phyloP scores from a whole-genome alignment of 2,797 vertebrate genomes.

The Erethizon dorsatum region DNA sequence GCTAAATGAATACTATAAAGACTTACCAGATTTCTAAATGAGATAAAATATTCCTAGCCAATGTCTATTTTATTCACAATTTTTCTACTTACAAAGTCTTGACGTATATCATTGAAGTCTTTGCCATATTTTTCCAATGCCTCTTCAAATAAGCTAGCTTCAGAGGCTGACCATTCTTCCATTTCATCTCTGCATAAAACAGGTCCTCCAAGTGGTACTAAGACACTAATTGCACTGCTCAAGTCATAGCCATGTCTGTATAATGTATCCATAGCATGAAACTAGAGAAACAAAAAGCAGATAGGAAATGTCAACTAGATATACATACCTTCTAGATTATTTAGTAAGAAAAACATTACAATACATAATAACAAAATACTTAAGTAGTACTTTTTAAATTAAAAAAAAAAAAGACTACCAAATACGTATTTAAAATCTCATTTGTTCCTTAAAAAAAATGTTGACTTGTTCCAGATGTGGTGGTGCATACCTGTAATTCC shows the following conservation, averaged over 20 bases:
- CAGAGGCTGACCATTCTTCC: constrained; percentile 99
- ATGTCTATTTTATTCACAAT: background rate
- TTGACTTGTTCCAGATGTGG: background rate
- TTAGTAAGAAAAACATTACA: background rate
- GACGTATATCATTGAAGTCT: constrained; percentile 99
- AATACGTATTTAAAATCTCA: constrained; percentile 33
- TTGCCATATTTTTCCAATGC: constrained; percentile 99
- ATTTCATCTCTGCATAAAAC: constrained; percentile 98
- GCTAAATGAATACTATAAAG: background rate
- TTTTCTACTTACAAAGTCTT: constrained; percentile 96
- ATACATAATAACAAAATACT: background rate
- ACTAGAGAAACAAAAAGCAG: constrained; percentile 89
- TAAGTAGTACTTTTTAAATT: background rate
- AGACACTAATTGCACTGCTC: constrained; percentile 96
- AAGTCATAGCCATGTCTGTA: constrained; percentile 97
- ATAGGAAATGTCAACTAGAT: background rate
- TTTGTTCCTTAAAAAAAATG: constrained; percentile 53
- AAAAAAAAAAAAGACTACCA: background rate
- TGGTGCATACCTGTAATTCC: background rate
- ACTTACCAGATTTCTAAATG: constrained; percentile 36
- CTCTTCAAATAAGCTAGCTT: constrained; percentile 98
- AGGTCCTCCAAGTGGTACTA: constrained; percentile 97
- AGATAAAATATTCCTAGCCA: background rate
- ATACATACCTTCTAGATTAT: background rate
- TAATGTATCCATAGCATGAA: constrained; percentile 98